phyloP scores from a whole-genome alignment of 1,140 invertebrate species.

The Carcinoscorpius rotundicauda region DNA sequence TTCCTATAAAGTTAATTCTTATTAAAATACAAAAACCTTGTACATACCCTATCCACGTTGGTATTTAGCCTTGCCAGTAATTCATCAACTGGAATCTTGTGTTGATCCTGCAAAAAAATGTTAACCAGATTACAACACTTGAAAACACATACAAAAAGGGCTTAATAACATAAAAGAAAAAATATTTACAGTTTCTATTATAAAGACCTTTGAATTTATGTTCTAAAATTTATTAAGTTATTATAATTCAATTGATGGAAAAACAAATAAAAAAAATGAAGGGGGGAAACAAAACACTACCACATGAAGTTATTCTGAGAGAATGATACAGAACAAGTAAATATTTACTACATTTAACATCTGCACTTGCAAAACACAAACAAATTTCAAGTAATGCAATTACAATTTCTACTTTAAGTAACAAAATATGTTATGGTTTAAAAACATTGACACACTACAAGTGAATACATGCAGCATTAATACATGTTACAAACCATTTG shows the following conservation, averaged over 20 bases:
- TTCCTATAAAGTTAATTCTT: no score
- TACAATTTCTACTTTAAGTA: conserved; percentile 1
- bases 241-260: not conserved
- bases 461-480: no score
- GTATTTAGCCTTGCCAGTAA: conserved; percentile 90
- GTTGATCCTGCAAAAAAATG: conserved; percentile 48
- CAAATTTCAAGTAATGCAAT: not conserved
- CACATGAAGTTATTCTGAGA: not conserved
- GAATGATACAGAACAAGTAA: not conserved
- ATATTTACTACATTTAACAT: not conserved
- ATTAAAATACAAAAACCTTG: no score
- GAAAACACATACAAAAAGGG: not conserved
- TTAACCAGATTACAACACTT: no score
- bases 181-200: not conserved
- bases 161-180: not conserved
- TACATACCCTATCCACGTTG: conserved; percentile 68
- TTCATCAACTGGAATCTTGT: conserved; percentile 93
- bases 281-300: not conserved
- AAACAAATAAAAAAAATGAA: not conserved
- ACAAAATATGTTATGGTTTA: conserved; percentile 2
- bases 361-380: not conserved
- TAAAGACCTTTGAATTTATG: not conserved
- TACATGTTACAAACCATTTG: conserved; percentile 52
- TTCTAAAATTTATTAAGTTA: not conserved
- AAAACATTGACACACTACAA: not conserved